Percentiles rank a stretch among this genome's conserved stretches.
Conservation (phyloP, 2,797 vertebrate species). For the Hippocampus kuda region DNA sequence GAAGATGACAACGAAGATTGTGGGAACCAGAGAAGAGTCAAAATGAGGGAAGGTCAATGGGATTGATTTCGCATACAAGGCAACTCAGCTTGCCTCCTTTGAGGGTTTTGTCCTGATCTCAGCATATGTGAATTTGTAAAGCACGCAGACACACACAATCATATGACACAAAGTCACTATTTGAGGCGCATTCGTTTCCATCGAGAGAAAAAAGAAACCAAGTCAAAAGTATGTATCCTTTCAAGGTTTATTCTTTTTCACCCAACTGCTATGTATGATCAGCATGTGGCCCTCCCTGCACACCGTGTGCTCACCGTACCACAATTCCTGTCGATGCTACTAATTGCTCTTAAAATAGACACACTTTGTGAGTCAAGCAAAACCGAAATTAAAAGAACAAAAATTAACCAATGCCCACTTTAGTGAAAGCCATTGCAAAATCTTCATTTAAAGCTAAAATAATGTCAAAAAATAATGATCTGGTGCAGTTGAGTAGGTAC, state of each 20-base stretch:
- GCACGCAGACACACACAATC: slow-evolving; percentile 24
- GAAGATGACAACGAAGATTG: slow-evolving; percentile 21
- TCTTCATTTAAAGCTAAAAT: too few species aligned
- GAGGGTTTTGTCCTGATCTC: not conserved
- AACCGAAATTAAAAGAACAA: not conserved
- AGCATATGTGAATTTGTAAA: slow-evolving; percentile 12
- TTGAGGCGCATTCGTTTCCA: slow-evolving; percentile 26
- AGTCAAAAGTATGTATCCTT: slow-evolving; percentile 14
- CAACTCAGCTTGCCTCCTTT: not conserved
- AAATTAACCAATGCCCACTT: slow-evolving; percentile 20
- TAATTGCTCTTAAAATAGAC: slow-evolving; percentile 41
- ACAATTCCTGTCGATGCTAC: slow-evolving; percentile 12
- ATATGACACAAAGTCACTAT: slow-evolving; percentile 24
- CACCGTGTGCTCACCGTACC: slow-evolving; percentile 25
- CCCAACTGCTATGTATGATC: slow-evolving; percentile 16
- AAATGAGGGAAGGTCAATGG: slow-evolving; percentile 7
- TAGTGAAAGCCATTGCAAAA: slow-evolving; percentile 18
- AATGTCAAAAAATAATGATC: too few species aligned
- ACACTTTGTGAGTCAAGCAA: slow-evolving; percentile 5
- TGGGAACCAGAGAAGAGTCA: slow-evolving; percentile 20
- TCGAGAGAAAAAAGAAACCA: slow-evolving; percentile 10
- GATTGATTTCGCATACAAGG: not conserved
- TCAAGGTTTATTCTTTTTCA: slow-evolving; percentile 11
- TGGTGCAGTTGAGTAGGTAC: too few species aligned
- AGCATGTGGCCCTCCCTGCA: slow-evolving; percentile 9